Conservation (phyloP, 2,797 vertebrate genomes). For the Propithecus deckenii region DNA sequence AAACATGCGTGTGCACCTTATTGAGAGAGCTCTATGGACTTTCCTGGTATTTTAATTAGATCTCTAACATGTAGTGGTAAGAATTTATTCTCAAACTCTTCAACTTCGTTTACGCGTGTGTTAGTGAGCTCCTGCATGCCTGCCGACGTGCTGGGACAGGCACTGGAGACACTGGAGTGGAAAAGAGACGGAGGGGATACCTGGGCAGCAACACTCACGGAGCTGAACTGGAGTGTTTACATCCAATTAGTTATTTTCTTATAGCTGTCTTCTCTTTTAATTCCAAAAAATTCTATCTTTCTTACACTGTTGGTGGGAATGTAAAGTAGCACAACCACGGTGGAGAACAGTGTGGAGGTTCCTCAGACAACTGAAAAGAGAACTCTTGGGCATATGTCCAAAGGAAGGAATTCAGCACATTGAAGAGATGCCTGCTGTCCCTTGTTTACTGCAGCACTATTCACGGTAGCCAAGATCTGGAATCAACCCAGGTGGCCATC, state of each 20-base stretch:
- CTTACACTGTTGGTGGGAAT: neutral
- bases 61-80: neutral
- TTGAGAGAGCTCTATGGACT: neutral
- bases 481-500: too few relatives aligned
- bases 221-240: neutral
- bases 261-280: neutral
- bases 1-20: neutral
- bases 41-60: neutral
- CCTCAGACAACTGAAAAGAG: too few relatives aligned
- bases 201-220: accelerated
- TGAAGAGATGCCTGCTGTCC: too few relatives aligned
- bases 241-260: neutral
- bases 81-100: neutral
- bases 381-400: too few relatives aligned
- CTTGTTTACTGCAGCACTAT: too few relatives aligned
- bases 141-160: accelerated
- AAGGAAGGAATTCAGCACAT: too few relatives aligned
- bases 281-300: neutral
- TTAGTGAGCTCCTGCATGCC: accelerated
- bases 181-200: accelerated
- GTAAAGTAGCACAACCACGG: too few relatives aligned
- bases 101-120: neutral
- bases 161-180: too few relatives aligned
- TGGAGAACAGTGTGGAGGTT: too few relatives aligned
- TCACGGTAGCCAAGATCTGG: too few relatives aligned